Conservation (phyloP, 2,888 invertebrate genomes). For the Eristalis arbustorum region DNA sequence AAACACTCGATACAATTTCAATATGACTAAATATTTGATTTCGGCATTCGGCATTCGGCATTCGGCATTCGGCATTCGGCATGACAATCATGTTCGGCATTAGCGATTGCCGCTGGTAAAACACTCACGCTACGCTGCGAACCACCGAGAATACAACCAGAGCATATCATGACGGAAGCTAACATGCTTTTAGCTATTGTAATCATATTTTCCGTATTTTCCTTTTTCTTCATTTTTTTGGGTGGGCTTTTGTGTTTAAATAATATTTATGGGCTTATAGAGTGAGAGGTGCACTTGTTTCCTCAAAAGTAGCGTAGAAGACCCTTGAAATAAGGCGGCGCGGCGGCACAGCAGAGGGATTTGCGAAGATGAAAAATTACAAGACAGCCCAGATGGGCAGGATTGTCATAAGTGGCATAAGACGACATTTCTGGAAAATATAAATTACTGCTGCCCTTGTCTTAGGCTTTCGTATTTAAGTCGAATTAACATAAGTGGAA, state of each 20-base stretch:
- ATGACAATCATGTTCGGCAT: constrained; percentile 32
- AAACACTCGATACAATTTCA: constrained; percentile 35
- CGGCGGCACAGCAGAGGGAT: background rate
- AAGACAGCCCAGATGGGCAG: background rate
- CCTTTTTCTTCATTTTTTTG: background rate
- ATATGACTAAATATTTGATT: constrained; percentile 47
- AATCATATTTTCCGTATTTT: constrained; percentile 27
- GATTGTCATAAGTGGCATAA: background rate
- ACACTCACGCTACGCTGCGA: background rate
- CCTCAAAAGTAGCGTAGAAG: background rate
- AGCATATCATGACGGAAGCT: constrained; percentile 18
- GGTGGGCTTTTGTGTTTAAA: constrained; percentile 6
- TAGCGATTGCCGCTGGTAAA: constrained; percentile 6
- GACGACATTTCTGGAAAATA: background rate
- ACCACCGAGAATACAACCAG: constrained; percentile 21
- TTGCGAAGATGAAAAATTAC: background rate
- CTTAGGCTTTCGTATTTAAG: background rate
- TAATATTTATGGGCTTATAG: background rate
- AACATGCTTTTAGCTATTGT: constrained; percentile 40
- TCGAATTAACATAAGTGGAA: background rate
- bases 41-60: constrained; percentile 23
- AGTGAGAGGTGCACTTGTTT: background rate
- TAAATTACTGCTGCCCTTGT: background rate
- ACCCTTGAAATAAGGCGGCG: background rate
- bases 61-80: constrained; percentile 28